A percentile compares a stretch with the other conserved stretches of the same genome.
These are phyloP conservation scores for Macrosoma leucophasiata DNA, from an alignment of 2,888 invertebrate genomes.

Conservation along the genomic window DNA sequence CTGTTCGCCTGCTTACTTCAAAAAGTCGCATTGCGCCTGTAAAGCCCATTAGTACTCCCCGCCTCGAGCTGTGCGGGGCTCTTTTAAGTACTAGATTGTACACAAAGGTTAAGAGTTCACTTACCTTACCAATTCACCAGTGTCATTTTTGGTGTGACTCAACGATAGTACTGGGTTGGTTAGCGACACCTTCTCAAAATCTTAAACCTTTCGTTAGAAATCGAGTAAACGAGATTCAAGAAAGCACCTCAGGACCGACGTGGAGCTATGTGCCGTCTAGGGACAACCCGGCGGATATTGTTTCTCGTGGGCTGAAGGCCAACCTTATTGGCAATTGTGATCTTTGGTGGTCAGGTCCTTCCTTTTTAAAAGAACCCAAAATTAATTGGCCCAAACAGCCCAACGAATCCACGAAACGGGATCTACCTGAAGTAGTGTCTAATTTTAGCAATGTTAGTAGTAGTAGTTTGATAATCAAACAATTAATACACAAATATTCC, in stretches of 20 bases:
- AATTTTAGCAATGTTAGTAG: neutral
- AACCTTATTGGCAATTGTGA: neutral
- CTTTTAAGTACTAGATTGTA: no score
- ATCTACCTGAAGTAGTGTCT: neutral
- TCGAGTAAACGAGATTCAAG: slow-evolving; percentile 8
- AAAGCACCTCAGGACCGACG: slow-evolving; percentile 1
- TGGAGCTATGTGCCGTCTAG: slow-evolving; percentile 11
- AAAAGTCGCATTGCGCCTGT: no score
- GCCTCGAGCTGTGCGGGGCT: no score
- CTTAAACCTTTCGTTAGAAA: slow-evolving; percentile 8
- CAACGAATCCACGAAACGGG: slow-evolving; percentile 9
- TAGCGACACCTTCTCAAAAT: slow-evolving; percentile 16
- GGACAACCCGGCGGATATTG: slow-evolving; percentile 16
- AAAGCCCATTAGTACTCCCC: no score
- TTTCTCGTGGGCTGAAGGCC: slow-evolving; percentile 13
- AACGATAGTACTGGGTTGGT: slow-evolving; percentile 29
- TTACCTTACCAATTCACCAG: no score
- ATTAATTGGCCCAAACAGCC: slow-evolving; percentile 6
- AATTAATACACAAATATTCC: slow-evolving; percentile 15
- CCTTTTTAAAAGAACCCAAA: slow-evolving; percentile 5
- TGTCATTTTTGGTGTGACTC: no score
- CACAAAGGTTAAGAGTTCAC: no score
- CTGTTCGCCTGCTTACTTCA: no score
- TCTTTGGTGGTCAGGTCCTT: slow-evolving; percentile 18
- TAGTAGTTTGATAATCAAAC: neutral